Evolutionary conservation across 2,888 invertebrate species (phyloP).

Genomic region (Eulithis testata): DNA sequence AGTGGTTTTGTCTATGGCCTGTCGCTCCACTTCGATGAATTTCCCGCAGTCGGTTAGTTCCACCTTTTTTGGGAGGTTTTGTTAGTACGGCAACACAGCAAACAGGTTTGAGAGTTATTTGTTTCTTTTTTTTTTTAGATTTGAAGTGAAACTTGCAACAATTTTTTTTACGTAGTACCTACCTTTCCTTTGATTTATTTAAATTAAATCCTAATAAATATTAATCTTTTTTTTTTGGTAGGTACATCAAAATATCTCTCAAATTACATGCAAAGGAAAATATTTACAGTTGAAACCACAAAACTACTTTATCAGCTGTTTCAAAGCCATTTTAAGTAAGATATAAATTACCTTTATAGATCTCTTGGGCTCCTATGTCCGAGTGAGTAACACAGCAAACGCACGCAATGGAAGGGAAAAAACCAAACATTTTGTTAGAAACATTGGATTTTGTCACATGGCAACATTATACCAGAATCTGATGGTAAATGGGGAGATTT

Average conservation of each 20-base stretch:
- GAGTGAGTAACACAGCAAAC: conserved; percentile 54
- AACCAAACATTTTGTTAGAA: conserved; percentile 41
- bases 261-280: conserved; percentile 41
- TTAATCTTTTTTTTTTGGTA: background rate
- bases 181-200: no score
- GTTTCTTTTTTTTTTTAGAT: background rate
- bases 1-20: conserved; percentile 47
- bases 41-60: conserved; percentile 81
- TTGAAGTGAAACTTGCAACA: no score
- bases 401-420: conserved; percentile 64
- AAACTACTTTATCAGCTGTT: conserved; percentile 8
- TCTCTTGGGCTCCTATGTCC: conserved; percentile 74
- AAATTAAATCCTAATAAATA: no score
- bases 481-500: background rate
- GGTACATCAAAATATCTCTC: conserved; percentile 40
- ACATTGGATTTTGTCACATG: conserved; percentile 21
- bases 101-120: conserved; percentile 47
- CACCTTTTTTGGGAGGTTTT: conserved; percentile 71
- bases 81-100: conserved; percentile 74
- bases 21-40: conserved; percentile 80
- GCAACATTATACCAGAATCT: conserved; percentile 6
- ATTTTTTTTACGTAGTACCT: background rate
- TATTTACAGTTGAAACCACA: conserved; percentile 32
- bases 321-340: conserved; percentile 5
- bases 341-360: conserved; percentile 70